Conservation (phyloP, 2,888 invertebrate genomes). For the Nipponacmea schrenckii region DNA sequence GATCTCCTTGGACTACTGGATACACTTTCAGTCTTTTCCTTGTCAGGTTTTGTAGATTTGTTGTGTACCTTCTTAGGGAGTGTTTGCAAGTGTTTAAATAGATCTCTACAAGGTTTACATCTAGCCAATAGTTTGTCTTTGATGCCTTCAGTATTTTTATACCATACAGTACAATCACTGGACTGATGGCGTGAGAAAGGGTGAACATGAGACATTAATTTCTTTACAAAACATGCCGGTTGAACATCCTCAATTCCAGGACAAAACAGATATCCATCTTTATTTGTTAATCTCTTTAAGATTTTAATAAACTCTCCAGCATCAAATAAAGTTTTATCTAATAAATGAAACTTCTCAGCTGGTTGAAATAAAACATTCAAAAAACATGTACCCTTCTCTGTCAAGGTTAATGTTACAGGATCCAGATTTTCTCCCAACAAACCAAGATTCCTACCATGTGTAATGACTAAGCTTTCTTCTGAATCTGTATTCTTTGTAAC, state of each 20-base stretch:
- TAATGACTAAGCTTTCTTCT: conserved; percentile 14
- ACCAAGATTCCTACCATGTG: conserved; percentile 11
- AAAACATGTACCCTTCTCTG: conserved; percentile 5
- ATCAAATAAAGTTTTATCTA: conserved; percentile 15
- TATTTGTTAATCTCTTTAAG: conserved; percentile 7
- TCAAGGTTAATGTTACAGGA: conserved; percentile 9
- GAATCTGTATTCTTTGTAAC: conserved; percentile 8
- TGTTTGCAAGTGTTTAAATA: background rate
- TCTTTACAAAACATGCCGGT: background rate
- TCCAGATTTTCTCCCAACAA: conserved; percentile 17
- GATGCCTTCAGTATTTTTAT: background rate
- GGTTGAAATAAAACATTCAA: conserved; percentile 9
- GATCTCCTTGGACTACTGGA: background rate
- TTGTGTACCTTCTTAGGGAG: background rate
- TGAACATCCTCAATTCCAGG: background rate
- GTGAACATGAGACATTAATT: conserved; percentile 7
- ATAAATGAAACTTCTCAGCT: background rate
- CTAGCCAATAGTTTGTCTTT: background rate
- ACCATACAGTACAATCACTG: conserved; percentile 10
- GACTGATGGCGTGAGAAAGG: conserved; percentile 15
- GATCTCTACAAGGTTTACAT: conserved; percentile 8
- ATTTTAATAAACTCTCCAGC: conserved; percentile 12
- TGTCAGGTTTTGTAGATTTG: background rate
- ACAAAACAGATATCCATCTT: conserved; percentile 9
- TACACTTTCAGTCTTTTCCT: background rate